Evolutionary conservation across 2,888 invertebrate species (phyloP).

Genomic region (Folsomia manolachei): DNA sequence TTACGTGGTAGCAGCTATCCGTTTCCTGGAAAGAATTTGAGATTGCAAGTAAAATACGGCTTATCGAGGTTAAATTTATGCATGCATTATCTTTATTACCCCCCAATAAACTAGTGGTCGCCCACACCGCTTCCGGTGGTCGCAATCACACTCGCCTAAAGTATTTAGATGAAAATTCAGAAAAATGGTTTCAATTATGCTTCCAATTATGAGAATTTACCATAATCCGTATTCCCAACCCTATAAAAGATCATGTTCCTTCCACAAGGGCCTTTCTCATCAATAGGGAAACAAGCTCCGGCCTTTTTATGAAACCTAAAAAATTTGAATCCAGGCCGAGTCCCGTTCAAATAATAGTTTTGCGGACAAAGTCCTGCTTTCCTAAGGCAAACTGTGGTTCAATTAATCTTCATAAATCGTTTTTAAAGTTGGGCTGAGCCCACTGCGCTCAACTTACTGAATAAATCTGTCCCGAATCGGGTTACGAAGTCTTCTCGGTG

Average conservation of each 20-base stretch:
- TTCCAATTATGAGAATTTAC: no score
- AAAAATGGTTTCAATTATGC: no score
- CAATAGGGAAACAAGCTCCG: conserved; percentile 40
- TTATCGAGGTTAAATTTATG: no score
- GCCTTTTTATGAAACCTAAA: conserved; percentile 37
- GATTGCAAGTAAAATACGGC: no score
- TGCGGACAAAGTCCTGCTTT: conserved; percentile 36
- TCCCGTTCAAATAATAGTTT: conserved; percentile 37
- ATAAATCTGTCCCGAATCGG: conserved; percentile 4
- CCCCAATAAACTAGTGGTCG: conserved; percentile 49
- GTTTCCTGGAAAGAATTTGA: no score
- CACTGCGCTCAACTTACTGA: conserved; percentile 11
- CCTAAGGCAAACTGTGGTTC: conserved; percentile 15
- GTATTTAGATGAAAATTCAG: no score
- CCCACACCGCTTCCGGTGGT: conserved; percentile 44
- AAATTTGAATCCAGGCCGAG: conserved; percentile 30
- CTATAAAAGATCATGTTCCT: conserved; percentile 45
- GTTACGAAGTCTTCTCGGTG: not conserved
- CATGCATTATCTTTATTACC: no score
- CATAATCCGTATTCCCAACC: conserved; percentile 42
- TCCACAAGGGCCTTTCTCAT: conserved; percentile 46
- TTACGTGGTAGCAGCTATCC: conserved; percentile 45
- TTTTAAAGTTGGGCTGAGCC: no score
- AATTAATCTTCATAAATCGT: not conserved
- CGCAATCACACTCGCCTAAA: conserved; percentile 49